A percentile compares a stretch with the other conserved stretches of the same genome.
Evolutionary conservation across 1,140 invertebrate species (phyloP).

Genomic region (Tribolium madens): DNA sequence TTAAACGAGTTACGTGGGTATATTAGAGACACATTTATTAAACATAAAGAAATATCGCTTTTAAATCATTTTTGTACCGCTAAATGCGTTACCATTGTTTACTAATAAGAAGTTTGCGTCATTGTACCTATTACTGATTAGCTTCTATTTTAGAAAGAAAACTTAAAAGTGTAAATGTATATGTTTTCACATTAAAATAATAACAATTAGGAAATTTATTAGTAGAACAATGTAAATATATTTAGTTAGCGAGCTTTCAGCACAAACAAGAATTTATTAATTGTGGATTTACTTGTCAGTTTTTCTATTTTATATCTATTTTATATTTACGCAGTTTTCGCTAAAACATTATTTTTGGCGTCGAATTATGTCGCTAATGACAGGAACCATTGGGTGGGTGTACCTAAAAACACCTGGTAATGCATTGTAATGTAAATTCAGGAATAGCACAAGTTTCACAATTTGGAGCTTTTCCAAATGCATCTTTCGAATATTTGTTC

Average conservation of each 20-base stretch:
- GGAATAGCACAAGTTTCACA: slow-evolving; percentile 51
- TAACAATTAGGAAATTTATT: neutral
- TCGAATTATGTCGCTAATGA: too few relatives aligned
- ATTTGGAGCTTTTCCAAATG: slow-evolving; percentile 51
- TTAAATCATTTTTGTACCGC: neutral
- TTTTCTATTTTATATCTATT: too few relatives aligned
- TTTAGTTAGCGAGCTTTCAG: too few relatives aligned
- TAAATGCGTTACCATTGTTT: neutral
- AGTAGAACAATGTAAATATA: too few relatives aligned
- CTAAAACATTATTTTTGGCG: too few relatives aligned
- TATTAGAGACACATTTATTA: neutral
- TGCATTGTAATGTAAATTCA: slow-evolving; percentile 5
- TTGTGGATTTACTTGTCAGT: too few relatives aligned
- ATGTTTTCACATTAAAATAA: slow-evolving; percentile 18
- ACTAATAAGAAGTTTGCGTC: slow-evolving; percentile 8
- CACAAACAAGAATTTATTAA: too few relatives aligned
- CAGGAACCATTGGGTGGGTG: slow-evolving; percentile 13
- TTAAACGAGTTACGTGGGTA: neutral
- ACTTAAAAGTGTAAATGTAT: slow-evolving; percentile 6
- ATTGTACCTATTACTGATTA: slow-evolving; percentile 15
- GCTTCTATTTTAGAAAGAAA: slow-evolving; percentile 25
- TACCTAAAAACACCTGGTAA: slow-evolving; percentile 33
- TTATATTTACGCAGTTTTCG: too few relatives aligned
- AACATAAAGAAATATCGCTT: neutral
- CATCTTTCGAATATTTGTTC: slow-evolving; percentile 39